Evolutionary conservation across 2,888 invertebrate genomes (phyloP).

Genomic region (Lasioglossum pauxillum): DNA sequence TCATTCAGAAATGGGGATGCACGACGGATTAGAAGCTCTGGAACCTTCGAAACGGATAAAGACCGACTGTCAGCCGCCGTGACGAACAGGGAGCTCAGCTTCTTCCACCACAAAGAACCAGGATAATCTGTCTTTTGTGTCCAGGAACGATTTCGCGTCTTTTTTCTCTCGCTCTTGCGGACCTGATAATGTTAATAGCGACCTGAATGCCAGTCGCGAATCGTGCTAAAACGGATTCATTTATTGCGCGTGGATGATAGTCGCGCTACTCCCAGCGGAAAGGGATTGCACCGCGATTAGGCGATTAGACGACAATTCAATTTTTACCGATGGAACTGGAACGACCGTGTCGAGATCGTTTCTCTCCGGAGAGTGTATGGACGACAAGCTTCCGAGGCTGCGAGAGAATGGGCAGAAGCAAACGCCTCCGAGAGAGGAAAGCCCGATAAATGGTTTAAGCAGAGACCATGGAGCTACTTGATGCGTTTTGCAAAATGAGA

Average conservation of each 20-base stretch:
- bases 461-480: background rate
- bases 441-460: background rate
- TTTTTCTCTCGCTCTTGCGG: conserved; percentile 12
- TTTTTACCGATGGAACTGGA: background rate
- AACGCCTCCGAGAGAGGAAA: background rate
- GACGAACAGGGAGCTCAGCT: conserved; percentile 41
- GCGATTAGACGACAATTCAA: conserved; percentile 1
- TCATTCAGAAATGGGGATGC: conserved; percentile 54
- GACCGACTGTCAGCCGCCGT: conserved; percentile 42
- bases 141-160: conserved; percentile 20
- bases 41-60: conserved; percentile 40
- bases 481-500: background rate
- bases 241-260: background rate
- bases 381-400: background rate
- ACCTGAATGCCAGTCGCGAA: background rate
- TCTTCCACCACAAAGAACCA: conserved; percentile 2
- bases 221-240: background rate
- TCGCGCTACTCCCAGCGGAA: background rate
- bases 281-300: background rate
- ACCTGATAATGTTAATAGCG: conserved; percentile 31
- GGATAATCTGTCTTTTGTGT: conserved; percentile 52
- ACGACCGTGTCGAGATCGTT: background rate
- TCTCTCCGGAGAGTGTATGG: background rate
- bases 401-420: background rate
- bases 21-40: conserved; percentile 63